Base-by-base conservation (phyloP, 2,888 invertebrate genomes). In the Hydriomena furcata region DNA sequence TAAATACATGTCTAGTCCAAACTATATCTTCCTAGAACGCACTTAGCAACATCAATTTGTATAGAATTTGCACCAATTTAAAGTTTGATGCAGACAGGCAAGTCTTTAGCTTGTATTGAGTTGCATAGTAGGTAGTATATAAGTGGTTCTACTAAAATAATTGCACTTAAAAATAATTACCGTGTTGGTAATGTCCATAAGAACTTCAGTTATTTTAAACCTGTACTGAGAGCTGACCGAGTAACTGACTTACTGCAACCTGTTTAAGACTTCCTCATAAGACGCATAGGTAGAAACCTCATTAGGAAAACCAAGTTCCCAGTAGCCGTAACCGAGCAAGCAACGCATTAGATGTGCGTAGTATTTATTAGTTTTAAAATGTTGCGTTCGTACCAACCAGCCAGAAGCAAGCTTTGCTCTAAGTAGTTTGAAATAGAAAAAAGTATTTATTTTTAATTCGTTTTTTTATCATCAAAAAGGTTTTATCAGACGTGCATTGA, bases 231-330 rank as follows among this genome's bases (percentile, higher is more conserved):
- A 17, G 17, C 8, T 7, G 10, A 23, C 40, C 5, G 23, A 31
- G 30, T 41, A 23, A 31, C 30, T 24, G 24, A 46, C 12, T 8
- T 17, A 28, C 12, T 30, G 17, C 8, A 54, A 47, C 31, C 31
- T 45, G 53, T 43, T 21, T 17, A 46, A 41, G 10, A 49, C 43
- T 51, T 60, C 58, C 54, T 52, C 46, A 42, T 17, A 40, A 36
- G 24, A 43, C 41, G 45, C 42, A 34, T 32, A 43, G 44, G 62
- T 65, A 64, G 69, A n/a, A n/a, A n/a, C 70, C 76, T 71, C 73
- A 73, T 71, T 72, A 72, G 57, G 34, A 66, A 17, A 65, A 68
- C 60, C 58, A 38, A 55, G 17, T 52, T 11, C 8, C 40, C 35
- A 31, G 35, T 35, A 24, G 21, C 37, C 25, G 27, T 34, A 40